phyloP scores from a whole-genome alignment of 1,140 invertebrate genomes.

The Diabrotica virgifera region DNA sequence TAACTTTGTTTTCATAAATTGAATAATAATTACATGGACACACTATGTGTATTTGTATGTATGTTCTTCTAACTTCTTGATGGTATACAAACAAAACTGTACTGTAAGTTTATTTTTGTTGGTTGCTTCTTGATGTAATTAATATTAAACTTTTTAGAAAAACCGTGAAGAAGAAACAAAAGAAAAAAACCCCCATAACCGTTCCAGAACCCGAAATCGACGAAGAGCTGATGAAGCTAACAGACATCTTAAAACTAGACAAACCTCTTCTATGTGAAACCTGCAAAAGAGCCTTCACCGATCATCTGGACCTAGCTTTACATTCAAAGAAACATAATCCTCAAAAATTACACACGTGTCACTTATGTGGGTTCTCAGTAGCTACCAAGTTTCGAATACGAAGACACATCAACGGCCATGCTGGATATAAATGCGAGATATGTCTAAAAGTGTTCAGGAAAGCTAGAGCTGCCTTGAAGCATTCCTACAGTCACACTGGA shows the following conservation, averaged over 20 bases:
- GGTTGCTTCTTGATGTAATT: too few relatives aligned
- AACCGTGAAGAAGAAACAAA: background rate
- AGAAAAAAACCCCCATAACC: background rate
- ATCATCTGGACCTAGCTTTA: conserved; percentile 5
- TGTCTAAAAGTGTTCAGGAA: conserved; percentile 13
- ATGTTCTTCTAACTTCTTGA: too few relatives aligned
- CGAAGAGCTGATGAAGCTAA: conserved; percentile 6
- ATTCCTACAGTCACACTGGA: conserved; percentile 54
- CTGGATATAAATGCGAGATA: conserved; percentile 12
- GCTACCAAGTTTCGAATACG: conserved; percentile 12
- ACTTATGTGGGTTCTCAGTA: conserved; percentile 5
- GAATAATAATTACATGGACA: too few relatives aligned
- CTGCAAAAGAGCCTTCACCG: background rate
- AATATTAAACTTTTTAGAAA: background rate
- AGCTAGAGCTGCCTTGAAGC: background rate
- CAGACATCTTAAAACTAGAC: conserved; percentile 11
- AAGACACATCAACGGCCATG: conserved; percentile 10
- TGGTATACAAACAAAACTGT: too few relatives aligned
- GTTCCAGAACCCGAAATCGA: conserved; percentile 13
- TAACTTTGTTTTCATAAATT: too few relatives aligned
- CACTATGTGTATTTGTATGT: too few relatives aligned
- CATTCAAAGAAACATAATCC: conserved; percentile 13
- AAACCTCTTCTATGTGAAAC: background rate
- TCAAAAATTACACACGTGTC: background rate
- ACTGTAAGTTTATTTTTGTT: too few relatives aligned